Conservation (phyloP, 2,113 vertebrate species). For the Heterotis niloticus region DNA sequence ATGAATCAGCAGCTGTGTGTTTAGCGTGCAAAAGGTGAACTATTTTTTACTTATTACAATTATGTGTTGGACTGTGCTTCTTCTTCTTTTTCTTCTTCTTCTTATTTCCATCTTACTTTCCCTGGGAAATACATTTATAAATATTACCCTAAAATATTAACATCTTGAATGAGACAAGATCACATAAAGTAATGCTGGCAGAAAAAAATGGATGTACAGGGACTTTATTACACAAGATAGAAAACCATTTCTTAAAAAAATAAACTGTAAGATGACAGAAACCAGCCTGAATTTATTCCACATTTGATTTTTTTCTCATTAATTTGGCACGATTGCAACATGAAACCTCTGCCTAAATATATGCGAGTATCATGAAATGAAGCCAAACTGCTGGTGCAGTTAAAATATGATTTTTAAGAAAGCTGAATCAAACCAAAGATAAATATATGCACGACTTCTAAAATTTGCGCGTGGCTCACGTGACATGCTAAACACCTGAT, state of each 20-base stretch:
- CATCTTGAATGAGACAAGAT: not conserved
- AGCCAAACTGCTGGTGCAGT: slow-evolving; percentile 63
- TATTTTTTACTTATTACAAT: too few relatives aligned
- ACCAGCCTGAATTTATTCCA: slow-evolving; percentile 79
- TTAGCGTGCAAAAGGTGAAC: too few relatives aligned
- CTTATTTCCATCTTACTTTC: too few relatives aligned
- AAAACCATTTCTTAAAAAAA: slow-evolving; percentile 68
- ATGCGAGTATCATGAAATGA: slow-evolving; percentile 68
- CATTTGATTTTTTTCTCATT: slow-evolving; percentile 72
- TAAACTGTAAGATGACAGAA: slow-evolving; percentile 73
- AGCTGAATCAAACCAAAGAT: slow-evolving; percentile 78
- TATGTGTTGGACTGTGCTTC: too few relatives aligned
- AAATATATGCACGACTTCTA: slow-evolving; percentile 72
- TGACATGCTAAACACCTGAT: slow-evolving; percentile 73
- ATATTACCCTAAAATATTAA: not conserved
- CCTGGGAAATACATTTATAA: not conserved
- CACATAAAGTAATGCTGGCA: slow-evolving; percentile 41
- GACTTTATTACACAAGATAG: slow-evolving; percentile 85
- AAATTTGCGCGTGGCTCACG: slow-evolving; percentile 72
- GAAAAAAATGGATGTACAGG: slow-evolving; percentile 73
- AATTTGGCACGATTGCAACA: slow-evolving; percentile 73
- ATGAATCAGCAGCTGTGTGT: too few relatives aligned
- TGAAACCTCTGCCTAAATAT: slow-evolving; percentile 75
- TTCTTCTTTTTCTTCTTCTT: too few relatives aligned
- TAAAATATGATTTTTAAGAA: slow-evolving; percentile 76